Percentiles rank a stretch among this genome's conserved stretches.
These are phyloP conservation scores for Conopomorpha cramerella DNA, from an alignment of 1,140 invertebrate genomes.

Conservation along the genomic window DNA sequence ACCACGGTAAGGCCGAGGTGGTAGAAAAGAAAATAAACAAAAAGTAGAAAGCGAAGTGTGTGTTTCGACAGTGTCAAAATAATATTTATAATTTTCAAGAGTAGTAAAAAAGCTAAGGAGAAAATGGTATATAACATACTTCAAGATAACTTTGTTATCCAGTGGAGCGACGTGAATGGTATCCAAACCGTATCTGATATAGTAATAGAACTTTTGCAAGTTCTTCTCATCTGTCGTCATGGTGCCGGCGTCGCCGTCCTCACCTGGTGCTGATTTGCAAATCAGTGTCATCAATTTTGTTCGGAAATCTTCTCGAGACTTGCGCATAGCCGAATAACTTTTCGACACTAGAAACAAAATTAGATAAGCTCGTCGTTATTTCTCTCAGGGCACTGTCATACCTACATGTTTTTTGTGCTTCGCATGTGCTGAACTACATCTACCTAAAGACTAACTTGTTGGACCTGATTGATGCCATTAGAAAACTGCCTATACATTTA, in stretches of 20 bases:
- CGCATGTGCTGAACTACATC: too few species aligned
- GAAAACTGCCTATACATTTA: too few species aligned
- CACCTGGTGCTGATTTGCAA: constrained; percentile 53
- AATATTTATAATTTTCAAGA: background rate
- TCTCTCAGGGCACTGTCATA: too few species aligned
- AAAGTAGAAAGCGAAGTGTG: background rate
- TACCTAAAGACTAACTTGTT: too few species aligned
- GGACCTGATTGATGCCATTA: too few species aligned
- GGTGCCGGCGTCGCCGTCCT: constrained; percentile 30
- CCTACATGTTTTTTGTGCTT: too few species aligned
- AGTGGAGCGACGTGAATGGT: constrained; percentile 84
- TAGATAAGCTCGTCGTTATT: background rate
- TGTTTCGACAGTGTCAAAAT: too few species aligned
- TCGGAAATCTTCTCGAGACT: constrained; percentile 82
- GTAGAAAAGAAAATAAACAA: too few species aligned
- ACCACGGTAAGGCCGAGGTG: background rate
- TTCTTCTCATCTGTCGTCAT: constrained; percentile 69
- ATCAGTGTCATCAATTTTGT: constrained; percentile 77
- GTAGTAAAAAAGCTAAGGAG: background rate
- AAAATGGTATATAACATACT: constrained; percentile 29
- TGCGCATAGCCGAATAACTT: constrained; percentile 70
- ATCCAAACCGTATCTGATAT: constrained; percentile 86
- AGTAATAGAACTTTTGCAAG: constrained; percentile 85
- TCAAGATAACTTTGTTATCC: constrained; percentile 63
- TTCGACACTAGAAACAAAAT: constrained; percentile 43